Base-by-base conservation (phyloP, 1,140 invertebrate genomes). In the Lutraria rhynchaena region DNA sequence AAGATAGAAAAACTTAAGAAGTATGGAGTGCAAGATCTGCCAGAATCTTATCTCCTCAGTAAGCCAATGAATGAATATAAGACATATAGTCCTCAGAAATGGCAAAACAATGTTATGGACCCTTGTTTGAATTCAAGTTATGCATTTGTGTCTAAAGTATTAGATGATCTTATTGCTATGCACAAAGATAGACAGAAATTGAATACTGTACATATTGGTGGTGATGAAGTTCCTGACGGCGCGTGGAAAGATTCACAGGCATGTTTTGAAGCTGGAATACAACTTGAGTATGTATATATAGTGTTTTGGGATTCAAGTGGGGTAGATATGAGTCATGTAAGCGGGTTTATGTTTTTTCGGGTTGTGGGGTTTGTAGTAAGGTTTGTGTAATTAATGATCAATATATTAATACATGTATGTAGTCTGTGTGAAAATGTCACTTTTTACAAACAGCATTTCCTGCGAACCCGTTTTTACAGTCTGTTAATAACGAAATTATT, bases 51-150 rank as follows among this genome's bases (percentile, higher is more conserved):
- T n/a, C 53, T 73, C 0, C 55, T 73, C 22, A 58, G 53, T 44
- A 58, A 73, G 19, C 51, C 51, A 22, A 22, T 24, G 3, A 57
- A 73, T 37, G 41, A 49, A 51, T 15, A 41, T 41, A 41, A 41
- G 5, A 58, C 58, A 29, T 44, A 83, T 15, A 84, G 87, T n/a
- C 78, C 87, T 19, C 90, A 91, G 61, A 69, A 77, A 5, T 92
- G 86, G 73, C 87, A 81, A 35, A 87, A 91, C 61, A 89, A 89
- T 69, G 89, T 87, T 15, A 83, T 91, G 0, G 91, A 91, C 61
- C 90, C 91, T 3, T 92, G 91, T 82, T 41, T 91, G 3, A 46
- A 87, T 11, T 87, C 89, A 15, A 88, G 88, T 7, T 92, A 88
- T 60, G 83, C 17, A n/a, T 86, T 87, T 49, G 22, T 74, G 46